Conservation (phyloP, 1,140 invertebrate genomes). For the Dendrolimus kikuchii region DNA sequence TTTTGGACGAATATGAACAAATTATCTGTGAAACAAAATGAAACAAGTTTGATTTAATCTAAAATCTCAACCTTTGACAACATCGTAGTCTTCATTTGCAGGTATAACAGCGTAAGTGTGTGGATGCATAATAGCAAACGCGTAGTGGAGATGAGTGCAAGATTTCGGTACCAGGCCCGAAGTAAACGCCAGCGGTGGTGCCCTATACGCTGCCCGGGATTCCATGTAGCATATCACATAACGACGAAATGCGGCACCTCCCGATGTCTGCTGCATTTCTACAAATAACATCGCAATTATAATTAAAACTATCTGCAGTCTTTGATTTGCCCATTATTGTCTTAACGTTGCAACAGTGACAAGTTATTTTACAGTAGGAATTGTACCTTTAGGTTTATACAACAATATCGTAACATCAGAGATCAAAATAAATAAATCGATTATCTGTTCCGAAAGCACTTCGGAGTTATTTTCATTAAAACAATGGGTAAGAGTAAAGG, state of each 20-base stretch:
- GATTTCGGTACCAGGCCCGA: constrained; percentile 79
- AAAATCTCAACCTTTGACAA: constrained; percentile 68
- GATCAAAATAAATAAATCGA: no score
- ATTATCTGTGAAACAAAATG: no score
- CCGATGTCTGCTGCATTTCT: constrained; percentile 55
- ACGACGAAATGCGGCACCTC: constrained; percentile 25
- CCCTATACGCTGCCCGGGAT: constrained; percentile 77
- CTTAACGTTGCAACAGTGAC: no score
- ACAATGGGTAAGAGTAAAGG: no score
- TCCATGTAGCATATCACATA: constrained; percentile 80
- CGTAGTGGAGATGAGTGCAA: constrained; percentile 88
- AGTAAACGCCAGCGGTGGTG: constrained; percentile 78
- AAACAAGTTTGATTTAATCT: not conserved
- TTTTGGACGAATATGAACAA: no score
- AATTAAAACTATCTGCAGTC: not conserved
- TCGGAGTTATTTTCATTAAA: no score
- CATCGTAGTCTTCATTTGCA: constrained; percentile 73
- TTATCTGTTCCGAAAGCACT: no score
- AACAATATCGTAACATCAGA: no score
- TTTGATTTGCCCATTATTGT: no score
- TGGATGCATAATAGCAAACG: constrained; percentile 81
- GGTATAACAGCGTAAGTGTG: constrained; percentile 74
- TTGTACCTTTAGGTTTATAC: no score
- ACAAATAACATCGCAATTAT: constrained; percentile 7
- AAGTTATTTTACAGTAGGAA: no score